Evolutionary conservation across 2,113 vertebrate species (phyloP).

Genomic region (Accipiter cooperii): DNA sequence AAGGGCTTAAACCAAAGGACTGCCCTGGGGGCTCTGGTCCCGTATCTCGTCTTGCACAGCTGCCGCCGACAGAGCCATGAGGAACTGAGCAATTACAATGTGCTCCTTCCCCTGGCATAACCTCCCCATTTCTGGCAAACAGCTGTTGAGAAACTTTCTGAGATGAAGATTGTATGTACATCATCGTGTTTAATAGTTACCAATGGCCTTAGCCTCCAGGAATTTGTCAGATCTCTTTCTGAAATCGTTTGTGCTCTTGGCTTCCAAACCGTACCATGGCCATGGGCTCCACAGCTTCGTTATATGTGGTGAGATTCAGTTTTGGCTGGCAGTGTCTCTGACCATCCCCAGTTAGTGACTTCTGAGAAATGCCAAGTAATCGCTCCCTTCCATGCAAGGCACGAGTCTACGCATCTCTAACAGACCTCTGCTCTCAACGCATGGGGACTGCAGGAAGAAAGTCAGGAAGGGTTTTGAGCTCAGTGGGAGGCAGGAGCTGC

Average conservation of each 20-base stretch:
- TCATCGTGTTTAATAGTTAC: neutral
- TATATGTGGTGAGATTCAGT: neutral
- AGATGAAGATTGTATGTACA: neutral
- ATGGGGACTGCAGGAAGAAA: neutral
- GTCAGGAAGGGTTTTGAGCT: neutral
- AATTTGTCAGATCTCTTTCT: neutral
- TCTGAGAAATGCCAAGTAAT: neutral
- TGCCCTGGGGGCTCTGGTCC: neutral
- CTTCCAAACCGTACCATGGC: neutral
- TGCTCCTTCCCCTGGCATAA: neutral
- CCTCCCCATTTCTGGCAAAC: neutral
- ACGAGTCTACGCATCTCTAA: neutral
- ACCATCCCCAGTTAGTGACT: neutral
- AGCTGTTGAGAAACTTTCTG: neutral
- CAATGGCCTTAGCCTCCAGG: neutral
- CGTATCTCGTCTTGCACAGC: neutral
- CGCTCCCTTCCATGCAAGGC: neutral
- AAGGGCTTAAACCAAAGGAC: neutral
- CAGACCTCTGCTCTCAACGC: neutral
- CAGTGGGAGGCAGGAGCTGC: neutral
- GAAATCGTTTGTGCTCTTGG: neutral
- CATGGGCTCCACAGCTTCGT: neutral
- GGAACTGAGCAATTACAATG: neutral
- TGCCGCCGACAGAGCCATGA: rapidly evolving
- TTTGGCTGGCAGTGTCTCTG: neutral